Percentiles rank a stretch among this genome's conserved stretches.
These are phyloP conservation scores for Trilocha varians DNA, from an alignment of 2,888 invertebrate species.

Conservation along the genomic window DNA sequence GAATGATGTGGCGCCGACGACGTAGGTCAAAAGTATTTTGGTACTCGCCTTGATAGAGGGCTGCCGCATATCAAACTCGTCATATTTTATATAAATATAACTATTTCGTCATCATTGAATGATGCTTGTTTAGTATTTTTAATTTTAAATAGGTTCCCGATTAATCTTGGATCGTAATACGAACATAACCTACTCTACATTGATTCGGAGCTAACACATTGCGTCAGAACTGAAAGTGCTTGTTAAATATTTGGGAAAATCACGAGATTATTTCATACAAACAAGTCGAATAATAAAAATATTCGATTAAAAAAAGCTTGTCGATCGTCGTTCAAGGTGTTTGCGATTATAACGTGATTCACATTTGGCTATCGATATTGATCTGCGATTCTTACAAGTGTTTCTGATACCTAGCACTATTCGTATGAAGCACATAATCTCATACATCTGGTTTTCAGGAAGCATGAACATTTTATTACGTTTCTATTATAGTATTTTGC, in stretches of 20 bases:
- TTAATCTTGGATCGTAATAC: background rate
- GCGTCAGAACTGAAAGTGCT: too few species aligned
- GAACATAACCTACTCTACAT: background rate
- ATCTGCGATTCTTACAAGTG: background rate
- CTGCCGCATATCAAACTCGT: constrained; percentile 58
- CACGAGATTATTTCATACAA: too few species aligned
- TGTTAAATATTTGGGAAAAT: too few species aligned
- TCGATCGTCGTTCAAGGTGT: too few species aligned
- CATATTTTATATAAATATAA: constrained; percentile 54
- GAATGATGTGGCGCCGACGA: constrained; percentile 32
- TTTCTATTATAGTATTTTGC: background rate
- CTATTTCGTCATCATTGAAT: constrained; percentile 49
- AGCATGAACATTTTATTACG: constrained; percentile 6
- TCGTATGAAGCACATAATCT: too few species aligned
- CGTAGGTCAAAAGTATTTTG: constrained; percentile 70
- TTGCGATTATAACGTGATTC: background rate
- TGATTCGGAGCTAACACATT: too few species aligned
- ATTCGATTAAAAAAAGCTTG: too few species aligned
- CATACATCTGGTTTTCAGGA: constrained; percentile 5
- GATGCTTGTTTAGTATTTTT: background rate
- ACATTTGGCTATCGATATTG: constrained; percentile 14
- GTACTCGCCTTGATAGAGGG: constrained; percentile 69
- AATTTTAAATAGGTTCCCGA: background rate
- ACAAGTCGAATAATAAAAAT: too few species aligned
- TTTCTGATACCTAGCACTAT: too few species aligned